A percentile compares a stretch with the other conserved stretches of the same genome.
Evolutionary conservation across 92 coral and sea anemone genomes (phyloP).

Genomic region (Actinernus sp.): DNA sequence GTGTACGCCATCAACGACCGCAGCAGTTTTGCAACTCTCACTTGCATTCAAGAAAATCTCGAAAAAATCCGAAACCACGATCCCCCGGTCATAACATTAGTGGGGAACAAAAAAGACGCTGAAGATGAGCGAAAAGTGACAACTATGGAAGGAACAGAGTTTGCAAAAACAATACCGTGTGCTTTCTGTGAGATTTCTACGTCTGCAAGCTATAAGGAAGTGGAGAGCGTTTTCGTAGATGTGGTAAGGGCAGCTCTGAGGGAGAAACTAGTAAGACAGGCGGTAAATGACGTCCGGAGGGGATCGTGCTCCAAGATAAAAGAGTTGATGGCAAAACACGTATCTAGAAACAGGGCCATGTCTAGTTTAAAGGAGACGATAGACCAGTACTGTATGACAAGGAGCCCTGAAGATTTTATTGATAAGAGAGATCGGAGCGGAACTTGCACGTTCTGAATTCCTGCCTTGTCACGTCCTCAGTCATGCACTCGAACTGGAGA

Average conservation of each 20-base stretch:
- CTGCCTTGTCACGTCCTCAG: too few species aligned
- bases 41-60: slow-evolving; percentile 23
- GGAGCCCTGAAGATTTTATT: slow-evolving; percentile 46
- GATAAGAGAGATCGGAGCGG: slow-evolving; percentile 66
- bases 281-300: slow-evolving; percentile 30
- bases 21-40: slow-evolving; percentile 59
- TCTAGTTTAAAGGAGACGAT: slow-evolving; percentile 78
- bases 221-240: slow-evolving; percentile 51
- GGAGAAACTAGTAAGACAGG: slow-evolving; percentile 47
- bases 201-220: slow-evolving; percentile 52
- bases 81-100: slow-evolving; percentile 36
- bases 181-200: slow-evolving; percentile 65
- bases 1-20: slow-evolving; percentile 79
- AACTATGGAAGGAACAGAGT: slow-evolving; percentile 32
- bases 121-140: slow-evolving; percentile 53
- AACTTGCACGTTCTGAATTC: slow-evolving; percentile 59
- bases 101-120: slow-evolving; percentile 72
- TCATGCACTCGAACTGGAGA: too few species aligned
- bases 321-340: slow-evolving; percentile 69
- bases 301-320: slow-evolving; percentile 64
- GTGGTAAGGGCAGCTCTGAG: slow-evolving; percentile 25
- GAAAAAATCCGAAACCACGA: slow-evolving; percentile 39
- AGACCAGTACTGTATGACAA: slow-evolving; percentile 70
- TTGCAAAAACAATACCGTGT: slow-evolving; percentile 49
- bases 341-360: slow-evolving; percentile 69